phyloP scores from a whole-genome alignment of 2,888 invertebrate genomes.

The Leptogaster cylindrica region DNA sequence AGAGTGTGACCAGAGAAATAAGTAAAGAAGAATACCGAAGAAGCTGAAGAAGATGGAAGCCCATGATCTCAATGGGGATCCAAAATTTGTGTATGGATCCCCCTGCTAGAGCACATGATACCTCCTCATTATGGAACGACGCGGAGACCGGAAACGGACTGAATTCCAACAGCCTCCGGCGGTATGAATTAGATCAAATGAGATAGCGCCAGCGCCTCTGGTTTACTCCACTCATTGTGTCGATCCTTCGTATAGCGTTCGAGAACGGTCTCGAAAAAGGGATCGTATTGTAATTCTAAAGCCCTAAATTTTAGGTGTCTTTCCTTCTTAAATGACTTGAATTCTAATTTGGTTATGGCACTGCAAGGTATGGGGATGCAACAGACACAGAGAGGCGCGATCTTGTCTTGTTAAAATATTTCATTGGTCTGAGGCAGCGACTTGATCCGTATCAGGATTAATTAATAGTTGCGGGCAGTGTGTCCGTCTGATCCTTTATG shows the following conservation, averaged over 20 bases:
- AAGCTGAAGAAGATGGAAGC: conserved; percentile 34
- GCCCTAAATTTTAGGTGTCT: conserved; percentile 43
- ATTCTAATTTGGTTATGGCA: conserved; percentile 38
- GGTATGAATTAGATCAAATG: conserved; percentile 48
- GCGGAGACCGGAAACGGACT: conserved; percentile 46
- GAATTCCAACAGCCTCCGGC: conserved; percentile 44
- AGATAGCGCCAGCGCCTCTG: conserved; percentile 48
- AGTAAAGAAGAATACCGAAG: conserved; percentile 9
- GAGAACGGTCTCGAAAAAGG: neutral
- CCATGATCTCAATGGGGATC: conserved; percentile 15
- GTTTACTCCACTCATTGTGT: conserved; percentile 20
- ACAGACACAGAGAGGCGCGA: neutral
- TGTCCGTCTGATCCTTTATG: conserved; percentile 1
- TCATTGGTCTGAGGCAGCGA: conserved; percentile 9
- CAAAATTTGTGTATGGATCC: conserved; percentile 18
- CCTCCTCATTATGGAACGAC: conserved; percentile 29
- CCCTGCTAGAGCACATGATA: conserved; percentile 22
- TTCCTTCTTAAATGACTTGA: conserved; percentile 42
- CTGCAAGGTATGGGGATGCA: neutral
- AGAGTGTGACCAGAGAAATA: conserved; percentile 32
- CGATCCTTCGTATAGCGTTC: conserved; percentile 13
- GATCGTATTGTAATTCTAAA: conserved; percentile 30
- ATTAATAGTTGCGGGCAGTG: conserved; percentile 22
- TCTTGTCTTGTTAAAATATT: conserved; percentile 40
- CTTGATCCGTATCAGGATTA: conserved; percentile 36